These are phyloP conservation scores for Macaca mulatta DNA, from an alignment of 2,113 vertebrate genomes.

Conservation along the genomic window DNA sequence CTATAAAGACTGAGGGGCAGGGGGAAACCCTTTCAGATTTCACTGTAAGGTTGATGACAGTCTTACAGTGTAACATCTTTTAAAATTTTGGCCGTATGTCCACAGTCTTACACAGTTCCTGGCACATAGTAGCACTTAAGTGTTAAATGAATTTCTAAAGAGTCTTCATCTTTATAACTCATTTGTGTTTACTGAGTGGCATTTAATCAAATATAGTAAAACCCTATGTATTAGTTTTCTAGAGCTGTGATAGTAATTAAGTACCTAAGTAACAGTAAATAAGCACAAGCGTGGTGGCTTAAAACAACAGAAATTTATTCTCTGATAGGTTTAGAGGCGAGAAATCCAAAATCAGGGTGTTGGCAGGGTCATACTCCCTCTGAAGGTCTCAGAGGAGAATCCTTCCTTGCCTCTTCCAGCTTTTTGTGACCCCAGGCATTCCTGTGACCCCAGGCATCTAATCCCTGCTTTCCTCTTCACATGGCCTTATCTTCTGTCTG, in stretches of 20 bases:
- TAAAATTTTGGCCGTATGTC: background rate
- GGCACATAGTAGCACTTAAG: background rate
- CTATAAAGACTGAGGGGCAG: background rate
- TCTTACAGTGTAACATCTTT: background rate
- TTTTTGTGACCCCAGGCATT: background rate
- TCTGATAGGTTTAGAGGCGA: background rate
- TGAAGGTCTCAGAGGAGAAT: background rate
- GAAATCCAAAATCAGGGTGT: background rate
- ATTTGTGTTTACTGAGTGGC: background rate
- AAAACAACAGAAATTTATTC: background rate
- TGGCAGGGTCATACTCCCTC: too few species aligned
- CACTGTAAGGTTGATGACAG: background rate
- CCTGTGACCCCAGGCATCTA: background rate
- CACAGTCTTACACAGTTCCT: background rate
- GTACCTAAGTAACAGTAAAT: background rate
- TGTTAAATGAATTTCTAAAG: background rate
- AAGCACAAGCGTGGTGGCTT: background rate
- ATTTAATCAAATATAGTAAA: slow-evolving; percentile 40
- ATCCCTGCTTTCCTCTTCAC: background rate
- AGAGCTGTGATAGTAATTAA: background rate
- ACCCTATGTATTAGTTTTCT: background rate
- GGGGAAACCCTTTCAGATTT: background rate
- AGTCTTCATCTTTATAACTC: background rate
- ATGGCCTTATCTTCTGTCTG: background rate
- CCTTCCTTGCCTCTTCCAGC: background rate